phyloP scores from a whole-genome alignment of 2,888 invertebrate species.

The Dryomyza anilis region DNA sequence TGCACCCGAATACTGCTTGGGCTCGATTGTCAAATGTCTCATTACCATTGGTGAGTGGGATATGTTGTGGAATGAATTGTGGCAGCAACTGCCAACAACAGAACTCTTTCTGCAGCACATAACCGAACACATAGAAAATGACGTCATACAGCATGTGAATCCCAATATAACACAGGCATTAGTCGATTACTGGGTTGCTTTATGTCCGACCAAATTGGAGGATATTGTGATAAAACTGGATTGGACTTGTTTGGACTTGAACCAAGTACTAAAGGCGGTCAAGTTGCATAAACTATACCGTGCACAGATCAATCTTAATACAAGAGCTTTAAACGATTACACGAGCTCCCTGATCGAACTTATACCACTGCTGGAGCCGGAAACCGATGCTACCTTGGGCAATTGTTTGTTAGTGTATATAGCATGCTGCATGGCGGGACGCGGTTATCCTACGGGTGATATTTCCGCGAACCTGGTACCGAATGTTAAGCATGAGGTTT shows the following conservation, averaged over 20 bases:
- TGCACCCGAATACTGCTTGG: slow-evolving; percentile 59
- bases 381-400: slow-evolving; percentile 67
- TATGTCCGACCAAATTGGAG: slow-evolving; percentile 69
- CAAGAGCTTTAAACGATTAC: slow-evolving; percentile 77
- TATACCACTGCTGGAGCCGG: slow-evolving; percentile 63
- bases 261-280: slow-evolving; percentile 66
- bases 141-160: slow-evolving; percentile 67
- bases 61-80: slow-evolving; percentile 68
- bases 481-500: slow-evolving; percentile 75
- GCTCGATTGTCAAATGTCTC: slow-evolving; percentile 56
- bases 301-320: slow-evolving; percentile 72
- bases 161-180: slow-evolving; percentile 76
- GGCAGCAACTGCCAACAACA: slow-evolving; percentile 65
- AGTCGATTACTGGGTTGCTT: slow-evolving; percentile 70
- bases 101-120: slow-evolving; percentile 71
- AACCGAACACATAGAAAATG: slow-evolving; percentile 73
- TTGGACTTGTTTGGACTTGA: slow-evolving; percentile 76
- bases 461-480: slow-evolving; percentile 69
- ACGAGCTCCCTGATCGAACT: slow-evolving; percentile 75
- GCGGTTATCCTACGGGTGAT: slow-evolving; percentile 80
- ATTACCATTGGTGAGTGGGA: slow-evolving; percentile 62
- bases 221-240: slow-evolving; percentile 74
- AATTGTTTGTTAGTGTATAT: slow-evolving; percentile 85
- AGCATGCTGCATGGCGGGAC: slow-evolving; percentile 84
- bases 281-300: slow-evolving; percentile 57